Base-by-base conservation (phyloP, 2,888 invertebrate genomes). In the Amblyjoppa proteus region DNA sequence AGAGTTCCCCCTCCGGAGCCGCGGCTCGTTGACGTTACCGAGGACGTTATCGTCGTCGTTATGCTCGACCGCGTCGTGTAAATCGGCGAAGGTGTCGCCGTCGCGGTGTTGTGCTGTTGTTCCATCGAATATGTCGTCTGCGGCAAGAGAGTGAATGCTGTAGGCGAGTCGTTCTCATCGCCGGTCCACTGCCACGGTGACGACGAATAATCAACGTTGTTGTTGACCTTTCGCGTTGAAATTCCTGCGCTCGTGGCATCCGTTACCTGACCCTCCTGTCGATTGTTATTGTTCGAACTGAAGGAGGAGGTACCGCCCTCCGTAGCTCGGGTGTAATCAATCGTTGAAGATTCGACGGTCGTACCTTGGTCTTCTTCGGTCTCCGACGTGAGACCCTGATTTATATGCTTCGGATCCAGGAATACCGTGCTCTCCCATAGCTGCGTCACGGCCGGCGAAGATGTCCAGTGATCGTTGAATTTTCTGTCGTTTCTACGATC, bases 331-430 rank as follows among this genome's bases (percentile, higher is more conserved):
- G 82, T 76, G 51, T 84, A 93, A 90, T 85, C 92, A 64, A 85
- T 94, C 83, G 89, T 88, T n/a, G 88, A 82, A 56, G 31, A 76
- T 49, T 85, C 81, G 83, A 83, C 64, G 83, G 77, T 87, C 68
- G 91, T 91, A 11, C 83, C 69, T 73, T 5, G 85, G 49, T 83
- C 88, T 13, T 93, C 94, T 53, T 90, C 91, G 11, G 93, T 90
- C 86, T 95, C 94, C 0, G 88, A 89, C 89, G 94, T 94, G 9
- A 97, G 91, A 0, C 96, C 96, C 82, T 97, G 96, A 90, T 97
- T 97, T 20, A 97, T 95, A 34, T 96, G 96, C 45, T 96, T 95
- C 0, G 97, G 97, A 92, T 97, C 97, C 7, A 97, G 94, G 86
- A 95, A 95, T 11, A 96, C 95, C 0, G 97, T 96, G 70, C 96